Conservation (phyloP, 1,140 invertebrate genomes). For the Drosophila pruinosa region DNA sequence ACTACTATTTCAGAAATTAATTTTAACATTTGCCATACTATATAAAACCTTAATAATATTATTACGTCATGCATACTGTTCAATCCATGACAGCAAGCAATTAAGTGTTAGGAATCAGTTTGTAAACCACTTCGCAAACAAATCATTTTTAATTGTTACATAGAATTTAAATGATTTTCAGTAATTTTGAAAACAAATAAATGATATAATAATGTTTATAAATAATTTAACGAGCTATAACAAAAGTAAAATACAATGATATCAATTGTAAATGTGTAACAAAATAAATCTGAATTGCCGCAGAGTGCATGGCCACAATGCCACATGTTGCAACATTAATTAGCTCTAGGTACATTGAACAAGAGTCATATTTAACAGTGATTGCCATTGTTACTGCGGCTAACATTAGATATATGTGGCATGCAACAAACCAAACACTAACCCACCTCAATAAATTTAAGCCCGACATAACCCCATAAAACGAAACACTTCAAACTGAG, state of each 20-base stretch:
- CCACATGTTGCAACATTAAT: constrained; percentile 38
- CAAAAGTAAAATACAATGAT: background rate
- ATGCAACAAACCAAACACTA: constrained; percentile 25
- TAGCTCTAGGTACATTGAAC: constrained; percentile 38
- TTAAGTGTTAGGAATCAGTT: too few species aligned
- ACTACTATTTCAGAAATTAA: too few species aligned
- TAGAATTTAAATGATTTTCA: background rate
- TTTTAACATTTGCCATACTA: too few species aligned
- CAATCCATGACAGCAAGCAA: too few species aligned
- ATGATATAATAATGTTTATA: background rate
- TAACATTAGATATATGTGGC: background rate
- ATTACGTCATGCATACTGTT: too few species aligned
- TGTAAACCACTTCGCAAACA: too few species aligned
- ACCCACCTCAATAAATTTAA: constrained; percentile 16
- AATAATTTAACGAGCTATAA: background rate
- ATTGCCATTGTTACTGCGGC: constrained; percentile 46
- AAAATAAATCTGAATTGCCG: constrained; percentile 7
- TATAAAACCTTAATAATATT: too few species aligned
- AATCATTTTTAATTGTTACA: too few species aligned
- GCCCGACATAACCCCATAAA: constrained; percentile 5
- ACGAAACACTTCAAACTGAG: constrained; percentile 6
- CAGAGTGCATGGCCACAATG: constrained; percentile 6
- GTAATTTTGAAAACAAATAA: background rate
- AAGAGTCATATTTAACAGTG: constrained; percentile 48
- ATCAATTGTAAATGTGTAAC: background rate